These are phyloP conservation scores for Pogonocherus hispidulus DNA, from an alignment of 2,888 invertebrate genomes.

Conservation along the genomic window DNA sequence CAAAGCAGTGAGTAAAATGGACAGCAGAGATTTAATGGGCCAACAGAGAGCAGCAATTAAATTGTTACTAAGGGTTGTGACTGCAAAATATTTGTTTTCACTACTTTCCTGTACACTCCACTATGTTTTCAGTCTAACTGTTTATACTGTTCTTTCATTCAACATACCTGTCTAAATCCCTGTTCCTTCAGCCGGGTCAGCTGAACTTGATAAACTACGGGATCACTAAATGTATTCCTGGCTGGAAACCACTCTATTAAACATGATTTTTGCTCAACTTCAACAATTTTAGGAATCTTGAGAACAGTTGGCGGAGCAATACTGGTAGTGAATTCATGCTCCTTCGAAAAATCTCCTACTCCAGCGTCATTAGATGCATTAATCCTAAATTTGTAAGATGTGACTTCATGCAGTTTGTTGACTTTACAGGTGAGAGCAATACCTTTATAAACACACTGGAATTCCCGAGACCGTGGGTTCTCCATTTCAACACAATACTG, in stretches of 20 bases:
- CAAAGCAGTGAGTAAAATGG: too few species aligned
- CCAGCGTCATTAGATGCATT: constrained; percentile 90
- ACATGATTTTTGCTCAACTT: constrained; percentile 72
- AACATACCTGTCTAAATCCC: constrained; percentile 75
- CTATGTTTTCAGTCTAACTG: too few species aligned
- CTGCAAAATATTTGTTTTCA: too few species aligned
- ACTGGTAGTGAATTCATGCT: constrained; percentile 79
- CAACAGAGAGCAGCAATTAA: too few species aligned
- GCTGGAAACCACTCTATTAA: constrained; percentile 78
- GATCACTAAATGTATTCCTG: constrained; percentile 74
- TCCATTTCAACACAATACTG: constrained; percentile 89
- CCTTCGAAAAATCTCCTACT: constrained; percentile 82
- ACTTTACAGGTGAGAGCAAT: constrained; percentile 85
- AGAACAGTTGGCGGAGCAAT: constrained; percentile 86
- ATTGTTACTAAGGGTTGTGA: too few species aligned
- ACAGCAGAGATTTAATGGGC: too few species aligned
- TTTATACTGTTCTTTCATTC: too few species aligned
- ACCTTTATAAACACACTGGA: constrained; percentile 81
- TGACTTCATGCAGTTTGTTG: constrained; percentile 86
- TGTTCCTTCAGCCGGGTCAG: constrained; percentile 73
- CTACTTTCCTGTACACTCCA: too few species aligned
- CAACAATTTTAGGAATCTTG: constrained; percentile 78
- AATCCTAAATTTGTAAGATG: constrained; percentile 84
- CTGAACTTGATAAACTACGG: constrained; percentile 83
- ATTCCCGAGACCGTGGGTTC: constrained; percentile 76